Conservation (phyloP, 2,888 invertebrate species). For the Magallana nippona region DNA sequence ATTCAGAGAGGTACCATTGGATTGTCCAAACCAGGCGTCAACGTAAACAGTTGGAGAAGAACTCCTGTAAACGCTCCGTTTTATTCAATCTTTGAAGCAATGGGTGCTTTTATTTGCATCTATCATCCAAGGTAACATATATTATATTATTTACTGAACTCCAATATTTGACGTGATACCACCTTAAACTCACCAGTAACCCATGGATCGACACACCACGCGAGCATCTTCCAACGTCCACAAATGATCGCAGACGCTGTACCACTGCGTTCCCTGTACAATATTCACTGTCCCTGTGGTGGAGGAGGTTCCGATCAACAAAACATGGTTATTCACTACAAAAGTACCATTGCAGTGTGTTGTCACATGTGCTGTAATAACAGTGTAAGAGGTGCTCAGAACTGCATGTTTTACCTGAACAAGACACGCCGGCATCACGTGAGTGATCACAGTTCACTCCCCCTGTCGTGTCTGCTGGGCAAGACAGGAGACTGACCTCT, state of each 20-base stretch:
- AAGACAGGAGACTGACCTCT: constrained; percentile 53
- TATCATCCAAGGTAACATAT: background rate
- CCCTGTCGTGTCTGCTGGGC: constrained; percentile 45
- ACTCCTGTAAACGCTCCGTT: constrained; percentile 34
- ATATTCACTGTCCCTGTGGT: constrained; percentile 42
- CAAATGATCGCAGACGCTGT: constrained; percentile 43
- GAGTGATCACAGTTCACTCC: constrained; percentile 61
- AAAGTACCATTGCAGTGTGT: background rate
- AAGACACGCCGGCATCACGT: constrained; percentile 58
- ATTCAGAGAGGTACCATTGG: constrained; percentile 32
- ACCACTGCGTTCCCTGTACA: background rate
- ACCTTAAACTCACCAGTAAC: constrained; percentile 44
- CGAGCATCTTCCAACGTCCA: constrained; percentile 44
- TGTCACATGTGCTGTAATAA: too few species aligned
- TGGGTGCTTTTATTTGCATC: background rate
- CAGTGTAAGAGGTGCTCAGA: background rate
- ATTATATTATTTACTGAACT: too few species aligned
- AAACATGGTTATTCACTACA: constrained; percentile 34
- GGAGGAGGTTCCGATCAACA: background rate
- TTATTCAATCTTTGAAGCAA: background rate
- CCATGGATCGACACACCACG: constrained; percentile 45
- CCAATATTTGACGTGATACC: background rate
- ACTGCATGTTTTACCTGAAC: constrained; percentile 47
- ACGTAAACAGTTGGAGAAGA: constrained; percentile 40
- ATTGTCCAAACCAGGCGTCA: constrained; percentile 46